These are phyloP conservation scores for Myotis lucifugus DNA, from an alignment of 2,113 vertebrate species.

Conservation along the genomic window DNA sequence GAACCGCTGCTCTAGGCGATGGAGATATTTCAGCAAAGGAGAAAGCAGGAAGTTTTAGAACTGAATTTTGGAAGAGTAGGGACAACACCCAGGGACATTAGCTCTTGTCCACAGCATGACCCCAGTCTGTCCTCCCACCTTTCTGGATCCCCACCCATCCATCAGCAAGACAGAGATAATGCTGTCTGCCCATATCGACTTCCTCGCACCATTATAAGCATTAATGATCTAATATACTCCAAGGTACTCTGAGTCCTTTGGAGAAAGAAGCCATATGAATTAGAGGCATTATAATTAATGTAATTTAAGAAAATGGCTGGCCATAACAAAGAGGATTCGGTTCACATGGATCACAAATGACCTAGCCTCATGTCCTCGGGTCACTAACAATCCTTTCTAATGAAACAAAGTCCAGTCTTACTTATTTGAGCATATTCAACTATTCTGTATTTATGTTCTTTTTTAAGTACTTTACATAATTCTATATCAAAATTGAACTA, in stretches of 20 bases:
- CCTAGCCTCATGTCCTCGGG: background rate
- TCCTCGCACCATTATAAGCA: conserved; percentile 44
- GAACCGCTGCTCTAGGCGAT: background rate
- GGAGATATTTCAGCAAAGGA: background rate
- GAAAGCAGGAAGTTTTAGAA: background rate
- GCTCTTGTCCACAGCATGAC: background rate
- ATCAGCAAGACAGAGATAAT: conserved; percentile 36
- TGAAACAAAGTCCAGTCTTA: conserved; percentile 48
- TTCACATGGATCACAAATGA: conserved; percentile 40
- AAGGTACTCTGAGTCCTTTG: conserved; percentile 52
- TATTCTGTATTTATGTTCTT: background rate
- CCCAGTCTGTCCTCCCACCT: background rate
- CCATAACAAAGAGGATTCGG: conserved; percentile 40
- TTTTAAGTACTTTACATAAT: conserved; percentile 26
- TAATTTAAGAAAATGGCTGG: conserved; percentile 68
- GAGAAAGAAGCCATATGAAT: conserved; percentile 68
- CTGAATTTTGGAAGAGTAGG: background rate
- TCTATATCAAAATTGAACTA: conserved; percentile 8
- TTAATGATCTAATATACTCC: conserved; percentile 61
- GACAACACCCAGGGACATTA: background rate
- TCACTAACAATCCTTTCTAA: conserved; percentile 41
- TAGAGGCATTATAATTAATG: conserved; percentile 67
- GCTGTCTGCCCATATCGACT: conserved; percentile 45
- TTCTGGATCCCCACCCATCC: conserved; percentile 26
- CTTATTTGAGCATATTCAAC: conserved; percentile 13